Percentiles rank a stretch among this genome's conserved stretches.
phyloP scores from a whole-genome alignment of 2,888 invertebrate species.

The Cosmorhoe ocellata region DNA sequence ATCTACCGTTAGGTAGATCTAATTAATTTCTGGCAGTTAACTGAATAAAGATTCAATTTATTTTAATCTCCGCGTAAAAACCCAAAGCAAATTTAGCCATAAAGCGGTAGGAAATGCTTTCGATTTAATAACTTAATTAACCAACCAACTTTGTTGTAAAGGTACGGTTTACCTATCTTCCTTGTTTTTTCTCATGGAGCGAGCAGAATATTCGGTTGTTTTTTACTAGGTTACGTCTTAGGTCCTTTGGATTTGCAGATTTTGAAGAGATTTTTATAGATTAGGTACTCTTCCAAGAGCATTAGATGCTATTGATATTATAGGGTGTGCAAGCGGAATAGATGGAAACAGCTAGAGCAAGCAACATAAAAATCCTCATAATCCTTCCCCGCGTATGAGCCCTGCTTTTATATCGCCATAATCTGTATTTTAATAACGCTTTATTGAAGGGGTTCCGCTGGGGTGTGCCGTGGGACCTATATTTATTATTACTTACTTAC shows the following conservation, averaged over 20 bases:
- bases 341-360: not conserved
- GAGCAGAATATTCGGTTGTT: too few relatives aligned
- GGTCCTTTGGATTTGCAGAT: too few relatives aligned
- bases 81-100: conserved; percentile 9
- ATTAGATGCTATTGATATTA: not conserved
- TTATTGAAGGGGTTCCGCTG: conserved; percentile 4
- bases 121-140: conserved; percentile 16
- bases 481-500: not conserved
- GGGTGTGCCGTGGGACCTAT: conserved; percentile 4
- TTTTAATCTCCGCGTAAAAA: conserved; percentile 13
- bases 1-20: not conserved
- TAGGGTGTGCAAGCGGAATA: not conserved
- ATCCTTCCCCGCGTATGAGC: not conserved
- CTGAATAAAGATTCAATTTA: conserved; percentile 21
- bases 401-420: not conserved
- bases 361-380: conserved; percentile 1
- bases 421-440: conserved; percentile 20
- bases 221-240: too few relatives aligned
- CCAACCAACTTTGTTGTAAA: conserved; percentile 2
- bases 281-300: too few relatives aligned
- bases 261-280: too few relatives aligned
- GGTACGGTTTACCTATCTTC: too few relatives aligned
- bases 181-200: too few relatives aligned
- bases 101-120: conserved; percentile 6
- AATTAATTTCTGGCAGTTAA: conserved; percentile 11